These are phyloP conservation scores for Portunus trituberculatus DNA, from an alignment of 1,140 invertebrate genomes.

Conservation along the genomic window DNA sequence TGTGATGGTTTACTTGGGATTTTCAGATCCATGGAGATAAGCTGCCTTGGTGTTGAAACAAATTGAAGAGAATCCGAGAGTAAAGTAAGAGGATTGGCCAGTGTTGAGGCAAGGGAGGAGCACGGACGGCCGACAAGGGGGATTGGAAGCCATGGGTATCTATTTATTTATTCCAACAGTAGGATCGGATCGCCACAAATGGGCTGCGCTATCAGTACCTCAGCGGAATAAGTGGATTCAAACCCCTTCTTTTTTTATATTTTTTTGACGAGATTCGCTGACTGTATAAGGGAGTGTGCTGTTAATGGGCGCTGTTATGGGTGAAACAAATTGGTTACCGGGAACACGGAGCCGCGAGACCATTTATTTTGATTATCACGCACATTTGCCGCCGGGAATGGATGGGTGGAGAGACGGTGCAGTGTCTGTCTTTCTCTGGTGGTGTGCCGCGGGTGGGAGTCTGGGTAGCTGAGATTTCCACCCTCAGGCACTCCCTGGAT, in stretches of 20 bases:
- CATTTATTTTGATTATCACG: slow-evolving; percentile 16
- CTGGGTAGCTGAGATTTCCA: no score
- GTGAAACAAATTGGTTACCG: background rate
- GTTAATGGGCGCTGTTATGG: background rate
- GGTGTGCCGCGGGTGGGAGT: no score
- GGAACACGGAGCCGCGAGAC: background rate
- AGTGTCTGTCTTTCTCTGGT: no score
- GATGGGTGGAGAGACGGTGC: background rate
- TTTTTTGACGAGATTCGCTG: background rate
- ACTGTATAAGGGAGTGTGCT: background rate
- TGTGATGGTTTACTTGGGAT: background rate
- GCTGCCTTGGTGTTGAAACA: background rate
- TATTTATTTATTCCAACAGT: background rate
- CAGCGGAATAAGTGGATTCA: background rate
- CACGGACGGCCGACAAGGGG: background rate
- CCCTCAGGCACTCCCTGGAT: no score
- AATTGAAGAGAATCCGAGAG: background rate
- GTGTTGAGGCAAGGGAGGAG: background rate
- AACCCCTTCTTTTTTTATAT: background rate
- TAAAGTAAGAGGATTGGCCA: background rate
- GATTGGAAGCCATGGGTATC: background rate
- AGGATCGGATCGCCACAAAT: background rate
- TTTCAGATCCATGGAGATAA: slow-evolving; percentile 11
- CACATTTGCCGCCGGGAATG: background rate
- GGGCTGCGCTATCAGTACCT: background rate